Base-by-base conservation (phyloP, 2,113 vertebrate species). In the Diglossa brunneiventris region DNA sequence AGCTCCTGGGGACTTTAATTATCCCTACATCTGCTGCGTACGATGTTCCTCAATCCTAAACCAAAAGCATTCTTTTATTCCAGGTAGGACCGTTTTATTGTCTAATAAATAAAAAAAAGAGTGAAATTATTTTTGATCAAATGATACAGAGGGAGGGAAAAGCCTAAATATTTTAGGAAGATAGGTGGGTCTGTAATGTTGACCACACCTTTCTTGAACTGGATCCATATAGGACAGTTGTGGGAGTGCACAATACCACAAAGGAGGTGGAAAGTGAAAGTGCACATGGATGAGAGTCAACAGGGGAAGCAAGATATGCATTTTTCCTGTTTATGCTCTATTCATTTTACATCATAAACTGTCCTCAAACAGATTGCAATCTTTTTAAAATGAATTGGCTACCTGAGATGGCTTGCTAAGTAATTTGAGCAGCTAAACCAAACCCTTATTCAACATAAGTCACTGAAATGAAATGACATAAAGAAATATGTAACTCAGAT, bases 1-100 rank as follows among this genome's bases (percentile, higher is more conserved):
- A 87, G 67, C 41, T 95, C 44, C 82, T 31, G 35, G 61, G 56
- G 58, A 61, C 84, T 87, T 90, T 37, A 90, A 79, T 87, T 87
- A 62, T 28, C 52, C 50, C 53, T 69, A 79, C 31, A 75, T 91
- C 78, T 94, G 74, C 66, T 84, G 62, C 14, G 20, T 64, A 55
- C 28, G 74, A 56, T 59, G 19, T 61, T 84, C 52, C 52, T 82
- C 58, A 75, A 10, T 61, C 33, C 30, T 49, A 78, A 79, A 13
- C 10, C 12, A 92, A 86, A 83, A 30, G 20, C 0, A 11, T 77
- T 52, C 17, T 69, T 92, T 86, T 53, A 46, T 59, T 93, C 67
- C 58, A 76, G 42, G 33, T 26, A 91, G 27, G 39, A 59, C 11
- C 9, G 56, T 26, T 63, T 72, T 30, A 31, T 81, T 42, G 63